Conservation (phyloP, 2,113 vertebrate species). For the Microtus oregoni region DNA sequence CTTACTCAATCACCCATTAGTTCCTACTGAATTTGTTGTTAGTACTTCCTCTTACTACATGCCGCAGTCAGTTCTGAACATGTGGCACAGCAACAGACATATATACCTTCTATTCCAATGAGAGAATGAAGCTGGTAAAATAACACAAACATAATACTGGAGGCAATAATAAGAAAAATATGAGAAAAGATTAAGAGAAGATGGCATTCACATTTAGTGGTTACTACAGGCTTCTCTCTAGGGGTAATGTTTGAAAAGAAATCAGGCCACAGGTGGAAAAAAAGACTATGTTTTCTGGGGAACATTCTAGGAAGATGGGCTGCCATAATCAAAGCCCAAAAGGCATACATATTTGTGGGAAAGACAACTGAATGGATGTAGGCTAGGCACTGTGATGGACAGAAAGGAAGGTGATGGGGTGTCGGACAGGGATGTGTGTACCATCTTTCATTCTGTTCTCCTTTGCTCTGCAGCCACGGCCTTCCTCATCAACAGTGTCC, state of each 20-base stretch:
- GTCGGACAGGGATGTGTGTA: background rate
- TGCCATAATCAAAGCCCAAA: background rate
- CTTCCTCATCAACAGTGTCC: background rate
- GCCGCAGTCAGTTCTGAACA: background rate
- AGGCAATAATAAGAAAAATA: background rate
- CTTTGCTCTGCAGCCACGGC: constrained; percentile 62
- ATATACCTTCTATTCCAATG: background rate
- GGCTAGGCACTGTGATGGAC: too few species aligned
- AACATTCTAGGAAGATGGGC: background rate
- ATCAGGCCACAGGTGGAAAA: background rate
- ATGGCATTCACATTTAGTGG: background rate
- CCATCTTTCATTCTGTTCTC: background rate
- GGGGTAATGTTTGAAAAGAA: background rate
- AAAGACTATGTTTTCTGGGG: background rate
- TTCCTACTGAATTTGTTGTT: background rate
- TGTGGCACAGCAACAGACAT: background rate
- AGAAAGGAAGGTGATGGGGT: background rate
- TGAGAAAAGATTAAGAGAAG: background rate
- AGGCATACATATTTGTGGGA: background rate
- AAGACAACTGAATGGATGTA: background rate
- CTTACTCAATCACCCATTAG: background rate
- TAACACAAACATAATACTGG: background rate
- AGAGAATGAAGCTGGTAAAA: background rate
- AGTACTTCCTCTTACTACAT: background rate
- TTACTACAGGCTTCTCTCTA: background rate